phyloP scores from a whole-genome alignment of 1,140 invertebrate species.

The Plodia interpunctella region DNA sequence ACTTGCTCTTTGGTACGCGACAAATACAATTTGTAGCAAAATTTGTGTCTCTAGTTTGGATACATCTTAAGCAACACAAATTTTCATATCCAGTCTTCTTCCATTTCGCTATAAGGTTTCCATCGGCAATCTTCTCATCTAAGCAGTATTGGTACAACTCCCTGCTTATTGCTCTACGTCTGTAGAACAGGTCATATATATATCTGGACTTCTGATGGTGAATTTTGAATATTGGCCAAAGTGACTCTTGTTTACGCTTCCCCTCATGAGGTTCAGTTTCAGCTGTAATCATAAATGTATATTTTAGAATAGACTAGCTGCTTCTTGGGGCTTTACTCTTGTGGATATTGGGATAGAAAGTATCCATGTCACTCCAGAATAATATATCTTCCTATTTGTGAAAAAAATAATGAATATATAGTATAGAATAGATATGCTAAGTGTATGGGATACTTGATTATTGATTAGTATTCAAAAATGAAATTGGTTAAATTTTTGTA shows the following conservation, averaged over 20 bases:
- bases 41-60: constrained; percentile 99
- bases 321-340: too few species aligned
- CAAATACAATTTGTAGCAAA: constrained; percentile 99
- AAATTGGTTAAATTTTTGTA: too few species aligned
- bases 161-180: constrained; percentile 96
- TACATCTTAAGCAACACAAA: constrained; percentile 98
- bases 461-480: too few species aligned
- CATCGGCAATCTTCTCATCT: constrained; percentile 98
- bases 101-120: constrained; percentile 99
- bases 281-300: constrained; percentile 79
- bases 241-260: constrained; percentile 97
- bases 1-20: constrained; percentile 97
- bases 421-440: too few species aligned
- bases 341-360: too few species aligned
- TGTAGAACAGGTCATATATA: constrained; percentile 97
- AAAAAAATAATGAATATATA: too few species aligned
- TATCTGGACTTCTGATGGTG: constrained; percentile 99
- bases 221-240: constrained; percentile 99
- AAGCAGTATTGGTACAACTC: constrained; percentile 98
- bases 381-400: too few species aligned
- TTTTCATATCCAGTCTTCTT: constrained; percentile 99
- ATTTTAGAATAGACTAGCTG: constrained; percentile 13
- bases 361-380: too few species aligned
- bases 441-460: too few species aligned
- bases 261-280: constrained; percentile 99